Evolutionary conservation across 2,888 invertebrate species (phyloP), one percentile per base, ranked within the genome.

Genomic region (Galeruca laticollis): DNA sequence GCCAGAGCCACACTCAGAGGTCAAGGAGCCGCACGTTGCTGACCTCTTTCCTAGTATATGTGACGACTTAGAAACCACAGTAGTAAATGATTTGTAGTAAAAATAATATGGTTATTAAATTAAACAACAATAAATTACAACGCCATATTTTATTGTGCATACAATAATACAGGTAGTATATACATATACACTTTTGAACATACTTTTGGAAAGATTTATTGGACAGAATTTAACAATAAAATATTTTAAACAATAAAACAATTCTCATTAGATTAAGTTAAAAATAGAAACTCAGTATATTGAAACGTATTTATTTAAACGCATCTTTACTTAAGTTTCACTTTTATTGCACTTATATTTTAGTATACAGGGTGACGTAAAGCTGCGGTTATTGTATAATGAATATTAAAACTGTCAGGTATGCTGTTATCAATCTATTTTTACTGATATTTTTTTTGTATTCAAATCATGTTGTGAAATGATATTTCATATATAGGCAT

Each of bases 71-170:
- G n/a, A n/a, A n/a, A n/a, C n/a, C n/a, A n/a, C n/a, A n/a, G n/a
- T n/a, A n/a, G 26, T 26, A 26, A 26, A 26, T 3, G 6, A 26
- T 26, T 26, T 26, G 1, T 26, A 26, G 26, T 26, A 26, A 6
- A 26, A 26, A 26, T 26, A 26, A 26, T 26, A 26, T 26, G 26
- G 26, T 26, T 26, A 26, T 3, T 8, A 43, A 57, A 33, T 21
- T 40, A 60, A 60, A 60, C 43, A 5, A 26, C 21, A 9, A 11
- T 1, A 43, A 76, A 76, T 77, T 85, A 85, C 85, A 85, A 85
- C 85, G 84, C 84, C 85, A 86, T 84, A 84, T 84, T 85, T 86
- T 86, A 86, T 85, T 86, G 86, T 86, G 86, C 85, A 86, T 86
- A 86, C 85, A 85, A 85, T 85, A 84, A 85, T 85, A 86, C 85